Evolutionary conservation across 2,888 invertebrate species (phyloP).

Genomic region (Carpatolechia fugitivella): DNA sequence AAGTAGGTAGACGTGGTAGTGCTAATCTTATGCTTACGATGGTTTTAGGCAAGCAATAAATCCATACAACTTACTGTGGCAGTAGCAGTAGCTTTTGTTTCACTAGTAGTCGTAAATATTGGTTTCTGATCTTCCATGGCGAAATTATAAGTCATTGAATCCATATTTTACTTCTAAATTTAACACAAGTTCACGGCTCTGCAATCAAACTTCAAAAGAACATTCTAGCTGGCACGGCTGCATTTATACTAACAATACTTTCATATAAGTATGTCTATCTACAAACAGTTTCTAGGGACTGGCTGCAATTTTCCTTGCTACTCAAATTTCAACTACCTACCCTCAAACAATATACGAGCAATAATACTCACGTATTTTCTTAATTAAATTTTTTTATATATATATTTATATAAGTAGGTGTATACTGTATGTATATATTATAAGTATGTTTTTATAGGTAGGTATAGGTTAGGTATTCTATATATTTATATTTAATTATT

Average conservation of each 20-base stretch:
- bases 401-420: no score
- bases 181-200: not conserved
- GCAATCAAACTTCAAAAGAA: conserved; percentile 3
- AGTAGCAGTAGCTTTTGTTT: conserved; percentile 37
- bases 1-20: not conserved
- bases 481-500: no score
- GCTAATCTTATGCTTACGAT: no score
- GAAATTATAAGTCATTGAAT: conserved; percentile 44
- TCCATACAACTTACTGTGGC: conserved; percentile 51
- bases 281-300: not conserved
- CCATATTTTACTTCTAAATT: conserved; percentile 30
- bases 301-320: not conserved
- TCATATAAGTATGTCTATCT: not conserved
- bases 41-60: no score
- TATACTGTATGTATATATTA: no score
- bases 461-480: no score
- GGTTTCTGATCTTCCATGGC: conserved; percentile 49
- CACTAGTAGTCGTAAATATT: conserved; percentile 50
- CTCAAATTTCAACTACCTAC: not conserved
- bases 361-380: no score
- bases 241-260: not conserved
- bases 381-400: no score
- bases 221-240: not conserved
- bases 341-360: not conserved
- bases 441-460: no score